phyloP scores from a whole-genome alignment of 1,140 invertebrate species.

The Meteorus sp. region DNA sequence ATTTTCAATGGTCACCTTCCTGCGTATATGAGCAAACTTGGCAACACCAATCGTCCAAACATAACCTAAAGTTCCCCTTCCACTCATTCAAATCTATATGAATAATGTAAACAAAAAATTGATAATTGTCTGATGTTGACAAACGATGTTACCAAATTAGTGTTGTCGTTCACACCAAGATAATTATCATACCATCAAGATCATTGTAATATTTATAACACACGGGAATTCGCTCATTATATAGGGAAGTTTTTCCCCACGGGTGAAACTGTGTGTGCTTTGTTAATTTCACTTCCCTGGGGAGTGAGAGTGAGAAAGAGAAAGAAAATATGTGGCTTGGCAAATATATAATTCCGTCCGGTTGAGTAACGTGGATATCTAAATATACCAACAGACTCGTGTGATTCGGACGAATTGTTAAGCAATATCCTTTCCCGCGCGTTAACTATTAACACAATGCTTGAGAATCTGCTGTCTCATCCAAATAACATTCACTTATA shows the following conservation, averaged over 20 bases:
- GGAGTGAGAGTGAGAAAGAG: background rate
- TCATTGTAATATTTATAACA: too few relatives aligned
- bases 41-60: too few relatives aligned
- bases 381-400: background rate
- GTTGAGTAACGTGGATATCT: background rate
- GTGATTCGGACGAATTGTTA: conserved; percentile 19
- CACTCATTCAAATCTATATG: too few relatives aligned
- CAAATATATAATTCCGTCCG: conserved; percentile 14
- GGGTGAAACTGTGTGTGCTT: background rate
- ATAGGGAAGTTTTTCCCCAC: background rate
- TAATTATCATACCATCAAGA: too few relatives aligned
- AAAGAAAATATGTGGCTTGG: too few relatives aligned
- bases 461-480: conserved; percentile 9
- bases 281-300: background rate
- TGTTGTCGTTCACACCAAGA: too few relatives aligned
- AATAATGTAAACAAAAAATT: too few relatives aligned
- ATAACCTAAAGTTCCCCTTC: too few relatives aligned
- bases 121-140: too few relatives aligned
- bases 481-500: background rate
- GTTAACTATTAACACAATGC: conserved; percentile 2
- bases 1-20: too few relatives aligned
- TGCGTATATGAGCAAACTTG: too few relatives aligned
- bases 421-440: conserved; percentile 17
- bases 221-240: background rate
- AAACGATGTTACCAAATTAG: too few relatives aligned